Evolutionary conservation across 2,113 vertebrate genomes (phyloP), one percentile per base, ranked within the genome.

Genomic region (Sula dactylatra): DNA sequence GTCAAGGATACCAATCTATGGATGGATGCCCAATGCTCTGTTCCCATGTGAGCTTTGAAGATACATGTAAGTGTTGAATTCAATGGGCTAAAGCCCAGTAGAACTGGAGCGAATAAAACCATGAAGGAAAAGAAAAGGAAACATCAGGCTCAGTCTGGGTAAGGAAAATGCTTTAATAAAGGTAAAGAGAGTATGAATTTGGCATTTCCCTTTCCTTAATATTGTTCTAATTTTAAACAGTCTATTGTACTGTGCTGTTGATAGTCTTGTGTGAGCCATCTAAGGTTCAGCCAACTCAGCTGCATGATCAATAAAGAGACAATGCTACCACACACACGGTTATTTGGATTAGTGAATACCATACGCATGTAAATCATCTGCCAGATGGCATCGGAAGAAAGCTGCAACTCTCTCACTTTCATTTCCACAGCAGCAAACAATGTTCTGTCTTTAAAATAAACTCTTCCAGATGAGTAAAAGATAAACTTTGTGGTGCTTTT

Each of bases 391-490:
- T 56, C 12, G 91, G 98, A 98, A 97, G 97, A 98, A 97, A 98
- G 97, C 98, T 97, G 96, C 95, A 97, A 95, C 93, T 96, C 97
- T 97, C 97, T 98, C 97, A 98, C 98, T 98, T 98, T 98, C 98
- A 98, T 98, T 98, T 98, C 97, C 97, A 97, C 96, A 95, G 97
- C 97, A 98, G 98, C 98, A 98, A 98, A 98, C 97, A 98, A 98
- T 97, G 97, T 98, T 98, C 97, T 71, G 7, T 98, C 98, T 98
- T 98, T 98, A 98, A 98, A 98, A 98, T 98, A 98, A 99, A 98
- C 98, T 98, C 97, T 98, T 99, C 98, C 98, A 99, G 98, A 98
- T 98, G 99, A 98, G 98, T 96, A 94, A 97, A 98, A 98, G 98
- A 98, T 98, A 98, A 98, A 98, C 98, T 98, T 89, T 86, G 94